Evolutionary conservation across 2,113 vertebrate species (phyloP).

Genomic region (Felis chaus): DNA sequence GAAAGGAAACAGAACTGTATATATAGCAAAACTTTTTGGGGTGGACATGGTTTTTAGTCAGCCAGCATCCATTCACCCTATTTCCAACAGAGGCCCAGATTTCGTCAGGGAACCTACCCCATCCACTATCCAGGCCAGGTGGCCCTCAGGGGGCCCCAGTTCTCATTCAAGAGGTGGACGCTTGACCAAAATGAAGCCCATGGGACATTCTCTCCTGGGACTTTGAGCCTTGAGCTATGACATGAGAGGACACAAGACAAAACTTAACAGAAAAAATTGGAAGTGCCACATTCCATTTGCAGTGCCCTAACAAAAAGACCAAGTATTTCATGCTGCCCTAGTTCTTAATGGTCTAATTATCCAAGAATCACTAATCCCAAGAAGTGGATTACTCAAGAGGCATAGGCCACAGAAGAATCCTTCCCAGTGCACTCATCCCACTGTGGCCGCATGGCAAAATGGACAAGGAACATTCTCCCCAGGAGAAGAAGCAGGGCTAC

Average conservation of each 20-base stretch:
- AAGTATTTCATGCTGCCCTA: not conserved
- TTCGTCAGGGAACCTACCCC: not conserved
- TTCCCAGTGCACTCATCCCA: too few species aligned
- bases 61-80: not conserved
- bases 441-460: not conserved
- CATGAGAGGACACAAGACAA: not conserved
- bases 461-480: not conserved
- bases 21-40: not conserved
- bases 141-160: not conserved
- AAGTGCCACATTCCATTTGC: not conserved
- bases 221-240: not conserved
- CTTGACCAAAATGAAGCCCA: not conserved
- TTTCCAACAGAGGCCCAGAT: not conserved
- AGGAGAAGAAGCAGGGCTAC: not conserved
- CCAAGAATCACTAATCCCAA: not conserved
- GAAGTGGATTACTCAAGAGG: not conserved
- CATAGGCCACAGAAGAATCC: not conserved
- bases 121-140: not conserved
- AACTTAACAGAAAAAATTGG: not conserved
- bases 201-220: not conserved
- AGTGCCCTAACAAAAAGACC: fast-evolving
- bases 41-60: not conserved
- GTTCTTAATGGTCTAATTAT: not conserved
- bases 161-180: not conserved
- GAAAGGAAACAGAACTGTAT: not conserved